A percentile compares a stretch with the other conserved stretches of the same genome.
Conservation (phyloP, 2,888 invertebrate genomes). For the Tetramorium bicarinatum region DNA sequence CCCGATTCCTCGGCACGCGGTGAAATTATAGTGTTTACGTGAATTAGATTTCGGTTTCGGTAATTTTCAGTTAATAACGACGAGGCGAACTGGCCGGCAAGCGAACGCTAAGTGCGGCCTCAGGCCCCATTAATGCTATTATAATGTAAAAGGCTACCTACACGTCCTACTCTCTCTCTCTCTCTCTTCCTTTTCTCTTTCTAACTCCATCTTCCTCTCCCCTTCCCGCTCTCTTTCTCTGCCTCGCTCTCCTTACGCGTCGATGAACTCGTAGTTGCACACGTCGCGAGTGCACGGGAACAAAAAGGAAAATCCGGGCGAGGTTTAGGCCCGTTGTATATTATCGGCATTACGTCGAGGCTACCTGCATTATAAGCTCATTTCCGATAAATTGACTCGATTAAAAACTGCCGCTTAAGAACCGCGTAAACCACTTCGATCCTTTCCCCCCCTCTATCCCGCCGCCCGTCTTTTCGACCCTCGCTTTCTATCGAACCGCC, state of each 20-base stretch:
- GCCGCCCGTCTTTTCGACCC: not conserved
- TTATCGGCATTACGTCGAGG: slow-evolving; percentile 80
- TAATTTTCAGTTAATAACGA: slow-evolving; percentile 85
- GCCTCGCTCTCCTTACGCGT: slow-evolving; percentile 38
- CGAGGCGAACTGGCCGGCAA: slow-evolving; percentile 72
- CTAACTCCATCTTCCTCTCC: slow-evolving; percentile 26
- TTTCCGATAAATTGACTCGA: slow-evolving; percentile 83
- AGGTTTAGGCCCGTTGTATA: slow-evolving; percentile 69
- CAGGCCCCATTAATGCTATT: slow-evolving; percentile 80
- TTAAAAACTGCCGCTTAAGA: slow-evolving; percentile 78
- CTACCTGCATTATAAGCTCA: slow-evolving; percentile 83
- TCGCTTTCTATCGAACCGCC: slow-evolving; percentile 33
- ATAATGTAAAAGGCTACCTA: slow-evolving; percentile 80
- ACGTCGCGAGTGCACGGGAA: slow-evolving; percentile 40
- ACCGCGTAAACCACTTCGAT: slow-evolving; percentile 59
- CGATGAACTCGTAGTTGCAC: slow-evolving; percentile 53
- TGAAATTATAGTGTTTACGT: slow-evolving; percentile 84
- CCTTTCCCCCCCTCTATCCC: slow-evolving; percentile 24
- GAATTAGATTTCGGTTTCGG: slow-evolving; percentile 85
- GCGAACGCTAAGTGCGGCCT: slow-evolving; percentile 75
- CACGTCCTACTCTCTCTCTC: slow-evolving; percentile 55
- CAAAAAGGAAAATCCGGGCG: slow-evolving; percentile 32
- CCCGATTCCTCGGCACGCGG: slow-evolving; percentile 63
- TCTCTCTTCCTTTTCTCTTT: slow-evolving; percentile 33
- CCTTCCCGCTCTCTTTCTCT: slow-evolving; percentile 4